Evolutionary conservation across 2,113 vertebrate species (phyloP).

Genomic region (Lethenteron camtschaticum): DNA sequence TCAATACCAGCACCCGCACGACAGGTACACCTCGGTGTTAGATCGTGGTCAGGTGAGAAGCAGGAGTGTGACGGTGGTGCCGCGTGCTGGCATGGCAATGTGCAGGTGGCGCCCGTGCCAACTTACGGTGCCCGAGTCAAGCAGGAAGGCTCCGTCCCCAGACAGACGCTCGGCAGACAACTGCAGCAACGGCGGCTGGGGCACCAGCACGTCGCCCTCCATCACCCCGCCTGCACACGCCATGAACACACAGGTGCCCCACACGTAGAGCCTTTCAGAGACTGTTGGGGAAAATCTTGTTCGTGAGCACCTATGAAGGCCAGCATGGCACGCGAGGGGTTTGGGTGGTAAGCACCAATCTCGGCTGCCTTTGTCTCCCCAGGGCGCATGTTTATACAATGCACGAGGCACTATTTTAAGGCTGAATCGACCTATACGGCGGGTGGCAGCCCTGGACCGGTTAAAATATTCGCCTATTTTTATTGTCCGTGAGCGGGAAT

Average conservation of each 20-base stretch:
- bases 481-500: not conserved
- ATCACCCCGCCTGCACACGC: slow-evolving; percentile 44
- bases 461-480: not conserved
- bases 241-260: too few relatives aligned
- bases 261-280: too few relatives aligned
- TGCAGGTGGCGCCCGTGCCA: not conserved
- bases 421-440: too few relatives aligned
- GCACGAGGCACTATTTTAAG: too few relatives aligned
- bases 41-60: not conserved
- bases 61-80: not conserved
- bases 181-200: slow-evolving; percentile 64
- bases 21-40: not conserved
- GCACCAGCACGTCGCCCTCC: slow-evolving; percentile 54
- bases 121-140: slow-evolving; percentile 69
- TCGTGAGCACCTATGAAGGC: too few relatives aligned
- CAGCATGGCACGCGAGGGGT: too few relatives aligned
- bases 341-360: too few relatives aligned
- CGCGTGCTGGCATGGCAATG: not conserved
- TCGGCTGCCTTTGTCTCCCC: too few relatives aligned
- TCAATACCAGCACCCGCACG: not conserved
- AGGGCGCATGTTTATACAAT: too few relatives aligned
- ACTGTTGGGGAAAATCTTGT: too few relatives aligned
- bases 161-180: slow-evolving; percentile 73
- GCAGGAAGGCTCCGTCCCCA: slow-evolving; percentile 65
- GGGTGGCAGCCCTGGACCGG: too few relatives aligned